These are phyloP conservation scores for Ophioderma brevispina DNA, from an alignment of 35 echinoderm and acorn worm species.

Conservation along the genomic window DNA sequence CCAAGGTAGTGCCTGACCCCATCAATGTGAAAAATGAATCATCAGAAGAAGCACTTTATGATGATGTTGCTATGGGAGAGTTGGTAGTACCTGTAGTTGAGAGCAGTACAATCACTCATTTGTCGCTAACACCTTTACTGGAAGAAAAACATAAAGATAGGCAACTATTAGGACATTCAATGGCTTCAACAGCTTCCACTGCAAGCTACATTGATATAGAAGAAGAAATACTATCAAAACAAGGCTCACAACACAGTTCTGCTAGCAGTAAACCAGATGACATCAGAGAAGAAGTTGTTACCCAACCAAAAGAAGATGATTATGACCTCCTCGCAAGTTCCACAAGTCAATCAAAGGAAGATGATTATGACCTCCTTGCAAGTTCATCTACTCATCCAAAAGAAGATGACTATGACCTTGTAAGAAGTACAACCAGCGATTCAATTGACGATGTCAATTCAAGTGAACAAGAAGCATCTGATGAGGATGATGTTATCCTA, in stretches of 20 bases:
- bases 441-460: background rate
- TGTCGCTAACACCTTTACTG: background rate
- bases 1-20: too few species aligned
- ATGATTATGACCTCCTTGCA: background rate
- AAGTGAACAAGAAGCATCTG: background rate
- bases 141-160: background rate
- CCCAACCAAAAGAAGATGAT: background rate
- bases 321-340: background rate
- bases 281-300: background rate
- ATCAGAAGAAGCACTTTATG: background rate
- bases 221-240: background rate
- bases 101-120: background rate
- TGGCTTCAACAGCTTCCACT: background rate
- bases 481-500: background rate
- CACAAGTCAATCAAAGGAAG: background rate
- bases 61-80: background rate
- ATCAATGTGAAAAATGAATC: too few species aligned
- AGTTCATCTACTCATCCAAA: background rate
- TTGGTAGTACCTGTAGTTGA: background rate
- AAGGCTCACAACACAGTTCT: background rate
- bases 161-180: background rate
- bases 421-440: background rate
- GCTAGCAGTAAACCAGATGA: background rate
- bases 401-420: background rate
- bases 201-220: slow-evolving; percentile 4